Base-by-base conservation (phyloP, 2,797 vertebrate genomes). In the Rhinella marina region DNA sequence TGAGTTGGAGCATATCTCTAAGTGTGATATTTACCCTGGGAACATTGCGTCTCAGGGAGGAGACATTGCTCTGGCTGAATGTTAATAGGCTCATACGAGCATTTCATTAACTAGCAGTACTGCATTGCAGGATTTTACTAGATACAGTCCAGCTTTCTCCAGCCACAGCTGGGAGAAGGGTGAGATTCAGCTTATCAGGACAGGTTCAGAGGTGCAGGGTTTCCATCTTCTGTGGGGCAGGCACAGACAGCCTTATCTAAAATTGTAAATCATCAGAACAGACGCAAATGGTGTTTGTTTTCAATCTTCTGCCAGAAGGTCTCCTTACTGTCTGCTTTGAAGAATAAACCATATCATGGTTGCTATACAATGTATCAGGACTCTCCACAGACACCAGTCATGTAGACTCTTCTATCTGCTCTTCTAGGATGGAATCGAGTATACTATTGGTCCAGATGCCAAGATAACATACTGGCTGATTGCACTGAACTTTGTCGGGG, bases 31-130 rank as follows among this genome's bases (percentile, higher is more conserved):
- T 89, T 89, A 89, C 84, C 80, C 84, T 86, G 72, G 56, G 85
- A 89, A 86, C 88, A 89, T 84, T 89, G 80, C 75, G 85, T 89
- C 84, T 89, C 88, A 72, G 88, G 84, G 85, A 89, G 73, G 85
- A 89, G 88, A 86, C 80, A 64, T 81, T 89, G 75, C 81, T 79
- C 88, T 86, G 85, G 84, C 88, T 89, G 88, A 89, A 89, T 89
- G 88, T 86, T 89, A 89, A 89, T 89, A 84, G 80, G 81, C 72
- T 89, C 80, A 86, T 81, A 89, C 54, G 73, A 89, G 84, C 88
- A 86, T 89, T 89, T 89, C 88, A 89, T 89, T 89, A 89, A 89
- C 88, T 89, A 86, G 88, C 88, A 86, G 88, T 86, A 59, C 88
- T 89, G 88, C 88, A 89, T 89, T 89, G 88, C 88, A 89, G 88